Percentiles rank a stretch among this genome's conserved stretches.
Evolutionary conservation across 2,797 vertebrate genomes (phyloP).

Genomic region (Periparus ater): DNA sequence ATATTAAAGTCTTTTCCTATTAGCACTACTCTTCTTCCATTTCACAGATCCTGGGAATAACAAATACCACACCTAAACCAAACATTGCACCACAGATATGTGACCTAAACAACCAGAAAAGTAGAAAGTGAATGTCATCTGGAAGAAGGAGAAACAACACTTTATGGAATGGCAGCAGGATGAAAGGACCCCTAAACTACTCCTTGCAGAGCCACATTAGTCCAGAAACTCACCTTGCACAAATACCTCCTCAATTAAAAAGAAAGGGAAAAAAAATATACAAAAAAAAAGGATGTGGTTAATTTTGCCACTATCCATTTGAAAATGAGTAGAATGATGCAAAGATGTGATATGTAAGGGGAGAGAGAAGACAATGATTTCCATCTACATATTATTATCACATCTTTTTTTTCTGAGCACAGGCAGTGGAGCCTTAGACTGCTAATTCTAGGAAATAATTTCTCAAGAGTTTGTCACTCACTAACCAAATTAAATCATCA

Average conservation of each 20-base stretch:
- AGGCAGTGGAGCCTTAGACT: background rate
- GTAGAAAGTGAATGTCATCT: background rate
- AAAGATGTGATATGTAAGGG: background rate
- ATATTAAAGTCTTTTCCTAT: background rate
- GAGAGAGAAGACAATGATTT: background rate
- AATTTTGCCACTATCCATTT: background rate
- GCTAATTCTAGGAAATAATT: background rate
- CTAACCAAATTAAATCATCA: background rate
- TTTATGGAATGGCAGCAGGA: background rate
- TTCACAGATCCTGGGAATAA: background rate
- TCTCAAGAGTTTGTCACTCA: background rate
- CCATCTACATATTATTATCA: background rate
- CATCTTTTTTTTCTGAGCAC: background rate
- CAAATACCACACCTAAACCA: background rate
- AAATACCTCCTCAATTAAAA: background rate
- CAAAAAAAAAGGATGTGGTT: background rate
- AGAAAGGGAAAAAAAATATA: fast-evolving
- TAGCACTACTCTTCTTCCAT: background rate
- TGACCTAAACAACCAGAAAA: background rate
- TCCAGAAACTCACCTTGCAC: background rate
- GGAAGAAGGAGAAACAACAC: background rate
- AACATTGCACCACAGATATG: background rate
- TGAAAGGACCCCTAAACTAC: background rate
- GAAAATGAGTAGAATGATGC: background rate
- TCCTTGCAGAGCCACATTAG: background rate